These are phyloP conservation scores for Medauroidea extradentata DNA, from an alignment of 1,140 invertebrate species.

Conservation along the genomic window DNA sequence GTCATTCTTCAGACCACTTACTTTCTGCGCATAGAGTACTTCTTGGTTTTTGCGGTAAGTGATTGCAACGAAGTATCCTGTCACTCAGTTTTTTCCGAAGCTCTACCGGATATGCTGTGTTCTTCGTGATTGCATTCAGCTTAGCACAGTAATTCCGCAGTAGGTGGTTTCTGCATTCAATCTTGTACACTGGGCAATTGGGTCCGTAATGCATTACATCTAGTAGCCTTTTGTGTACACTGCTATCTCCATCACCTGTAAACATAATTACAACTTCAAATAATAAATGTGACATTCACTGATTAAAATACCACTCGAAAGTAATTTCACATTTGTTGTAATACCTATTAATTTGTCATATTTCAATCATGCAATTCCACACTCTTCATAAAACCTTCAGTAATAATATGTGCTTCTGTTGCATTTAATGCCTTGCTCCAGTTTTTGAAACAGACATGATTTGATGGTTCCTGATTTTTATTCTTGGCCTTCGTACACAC, in stretches of 20 bases:
- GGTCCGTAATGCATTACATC: constrained; percentile 14
- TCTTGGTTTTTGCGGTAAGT: constrained; percentile 15
- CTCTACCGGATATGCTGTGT: background rate
- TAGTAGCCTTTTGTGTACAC: constrained; percentile 6
- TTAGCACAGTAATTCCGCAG: constrained; percentile 28
- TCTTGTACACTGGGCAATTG: constrained; percentile 25
- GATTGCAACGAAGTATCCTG: constrained; percentile 13
- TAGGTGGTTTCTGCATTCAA: constrained; percentile 37
- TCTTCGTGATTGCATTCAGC: constrained; percentile 14
- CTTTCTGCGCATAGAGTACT: background rate
- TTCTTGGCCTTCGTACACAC: background rate
- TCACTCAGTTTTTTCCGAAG: background rate
- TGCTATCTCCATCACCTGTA: constrained; percentile 12
- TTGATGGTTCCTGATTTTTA: background rate
- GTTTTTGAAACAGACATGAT: constrained; percentile 2
- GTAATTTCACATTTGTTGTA: too few relatives aligned
- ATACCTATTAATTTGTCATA: background rate
- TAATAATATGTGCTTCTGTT: constrained; percentile 6
- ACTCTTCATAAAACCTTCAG: background rate
- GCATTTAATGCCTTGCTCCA: constrained; percentile 3
- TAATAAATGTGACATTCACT: too few relatives aligned
- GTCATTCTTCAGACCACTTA: constrained; percentile 23
- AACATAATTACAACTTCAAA: background rate
- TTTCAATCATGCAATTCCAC: constrained; percentile 5
- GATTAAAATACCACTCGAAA: too few relatives aligned